Percentiles rank a stretch among this genome's conserved stretches.
These are phyloP conservation scores for Lemur catta DNA, from an alignment of 2,797 vertebrate genomes.

Conservation along the genomic window DNA sequence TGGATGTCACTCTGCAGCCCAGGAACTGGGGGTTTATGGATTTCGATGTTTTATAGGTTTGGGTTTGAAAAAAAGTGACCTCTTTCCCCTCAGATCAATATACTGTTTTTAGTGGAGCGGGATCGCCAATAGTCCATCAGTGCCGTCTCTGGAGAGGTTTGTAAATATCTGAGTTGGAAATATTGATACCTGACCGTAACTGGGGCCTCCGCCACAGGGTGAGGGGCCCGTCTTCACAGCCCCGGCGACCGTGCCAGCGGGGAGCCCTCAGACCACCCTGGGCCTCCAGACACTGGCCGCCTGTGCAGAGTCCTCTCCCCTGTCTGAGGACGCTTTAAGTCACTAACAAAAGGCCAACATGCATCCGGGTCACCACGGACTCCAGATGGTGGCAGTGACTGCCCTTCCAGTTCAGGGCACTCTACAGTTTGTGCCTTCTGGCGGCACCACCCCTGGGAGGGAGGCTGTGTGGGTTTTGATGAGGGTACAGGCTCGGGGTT, in stretches of 20 bases:
- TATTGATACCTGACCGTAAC: background rate
- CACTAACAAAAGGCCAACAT: fast-evolving
- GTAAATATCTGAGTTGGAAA: slow-evolving; percentile 28
- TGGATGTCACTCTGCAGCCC: slow-evolving; percentile 87
- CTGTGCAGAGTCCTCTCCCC: fast-evolving
- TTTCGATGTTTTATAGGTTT: slow-evolving; percentile 86
- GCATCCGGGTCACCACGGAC: fast-evolving
- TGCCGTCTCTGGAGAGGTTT: slow-evolving; percentile 47
- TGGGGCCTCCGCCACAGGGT: fast-evolving
- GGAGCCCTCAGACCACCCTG: background rate
- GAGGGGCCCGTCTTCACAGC: background rate
- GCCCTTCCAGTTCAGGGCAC: fast-evolving
- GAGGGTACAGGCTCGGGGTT: background rate
- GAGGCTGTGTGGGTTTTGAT: background rate
- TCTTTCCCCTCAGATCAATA: slow-evolving; percentile 86
- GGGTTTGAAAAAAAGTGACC: slow-evolving; percentile 77
- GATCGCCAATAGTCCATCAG: slow-evolving; percentile 71
- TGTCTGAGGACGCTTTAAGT: background rate
- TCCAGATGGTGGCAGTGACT: fast-evolving
- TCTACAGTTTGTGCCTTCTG: too few species aligned
- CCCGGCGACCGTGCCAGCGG: background rate
- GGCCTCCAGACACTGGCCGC: fast-evolving
- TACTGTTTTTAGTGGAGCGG: slow-evolving; percentile 85
- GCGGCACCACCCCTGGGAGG: background rate
- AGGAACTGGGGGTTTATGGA: slow-evolving; percentile 83